Conservation (phyloP, 2,113 vertebrate species). For the Eulacestoma nigropectus region DNA sequence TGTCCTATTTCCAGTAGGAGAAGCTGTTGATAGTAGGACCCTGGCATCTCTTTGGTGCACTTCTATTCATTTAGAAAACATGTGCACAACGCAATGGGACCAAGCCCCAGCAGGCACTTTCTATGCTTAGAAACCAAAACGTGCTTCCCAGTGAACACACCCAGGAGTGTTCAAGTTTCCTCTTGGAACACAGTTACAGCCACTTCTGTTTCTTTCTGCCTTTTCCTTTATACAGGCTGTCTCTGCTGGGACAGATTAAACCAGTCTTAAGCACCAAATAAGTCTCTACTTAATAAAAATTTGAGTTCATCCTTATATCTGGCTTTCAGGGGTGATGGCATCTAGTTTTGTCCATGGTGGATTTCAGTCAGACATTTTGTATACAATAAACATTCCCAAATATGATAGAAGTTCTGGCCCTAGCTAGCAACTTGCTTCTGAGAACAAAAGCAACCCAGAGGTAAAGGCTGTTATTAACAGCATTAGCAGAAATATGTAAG, state of each 20-base stretch:
- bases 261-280: not conserved
- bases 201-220: not conserved
- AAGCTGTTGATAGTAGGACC: not conserved
- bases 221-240: not conserved
- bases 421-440: not conserved
- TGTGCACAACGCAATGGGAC: rapidly evolving
- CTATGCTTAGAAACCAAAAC: not conserved
- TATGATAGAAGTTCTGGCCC: not conserved
- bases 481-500: not conserved
- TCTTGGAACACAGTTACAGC: not conserved
- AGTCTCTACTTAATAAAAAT: not conserved
- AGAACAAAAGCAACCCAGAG: not conserved
- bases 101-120: not conserved
- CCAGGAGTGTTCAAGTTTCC: not conserved
- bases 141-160: not conserved
- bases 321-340: not conserved
- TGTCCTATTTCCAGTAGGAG: not conserved
- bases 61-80: not conserved
- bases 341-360: not conserved
- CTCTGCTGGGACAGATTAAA: not conserved
- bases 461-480: not conserved
- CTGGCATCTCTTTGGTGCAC: not conserved
- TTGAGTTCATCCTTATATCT: not conserved
- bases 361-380: not conserved
- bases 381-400: not conserved